A percentile compares a stretch with the other conserved stretches of the same genome.
Conservation (phyloP, 2,888 invertebrate genomes). For the Pristionchus mayeri region DNA sequence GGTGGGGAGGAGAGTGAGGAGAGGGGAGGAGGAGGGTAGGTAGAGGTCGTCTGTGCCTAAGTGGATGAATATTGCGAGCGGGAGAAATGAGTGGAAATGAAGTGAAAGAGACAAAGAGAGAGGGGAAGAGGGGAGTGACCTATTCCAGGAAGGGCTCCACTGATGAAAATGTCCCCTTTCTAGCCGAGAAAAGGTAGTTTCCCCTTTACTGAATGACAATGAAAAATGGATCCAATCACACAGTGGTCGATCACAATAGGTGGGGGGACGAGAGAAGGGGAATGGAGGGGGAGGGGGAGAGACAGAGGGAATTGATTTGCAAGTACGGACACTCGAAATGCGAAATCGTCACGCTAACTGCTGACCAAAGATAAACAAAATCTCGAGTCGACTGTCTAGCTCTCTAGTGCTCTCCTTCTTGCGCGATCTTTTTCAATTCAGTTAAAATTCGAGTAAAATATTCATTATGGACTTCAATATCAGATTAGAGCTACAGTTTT, state of each 20-base stretch:
- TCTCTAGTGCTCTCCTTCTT: background rate
- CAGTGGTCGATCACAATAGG: background rate
- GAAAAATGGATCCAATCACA: constrained; percentile 4
- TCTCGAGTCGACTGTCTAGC: background rate
- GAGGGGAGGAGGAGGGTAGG: background rate
- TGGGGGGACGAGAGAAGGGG: background rate
- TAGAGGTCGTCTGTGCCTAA: background rate
- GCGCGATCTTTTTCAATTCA: background rate
- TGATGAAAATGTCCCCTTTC: background rate
- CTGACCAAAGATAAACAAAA: constrained; percentile 19
- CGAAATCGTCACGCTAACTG: background rate
- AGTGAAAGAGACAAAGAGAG: constrained; percentile 9
- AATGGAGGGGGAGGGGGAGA: background rate
- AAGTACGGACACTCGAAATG: background rate
- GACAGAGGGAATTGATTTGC: background rate
- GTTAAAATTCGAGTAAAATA: too few species aligned
- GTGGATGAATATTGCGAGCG: constrained; percentile 36
- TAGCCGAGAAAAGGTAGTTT: background rate
- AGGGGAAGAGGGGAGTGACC: background rate
- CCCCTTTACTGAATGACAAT: background rate
- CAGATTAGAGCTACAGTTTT: too few species aligned
- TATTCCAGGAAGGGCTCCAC: background rate
- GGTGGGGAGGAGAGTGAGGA: too few species aligned
- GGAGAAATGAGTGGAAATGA: constrained; percentile 29
- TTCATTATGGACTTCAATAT: too few species aligned